Conservation (phyloP, 2,797 vertebrate genomes). For the Columba guinea region DNA sequence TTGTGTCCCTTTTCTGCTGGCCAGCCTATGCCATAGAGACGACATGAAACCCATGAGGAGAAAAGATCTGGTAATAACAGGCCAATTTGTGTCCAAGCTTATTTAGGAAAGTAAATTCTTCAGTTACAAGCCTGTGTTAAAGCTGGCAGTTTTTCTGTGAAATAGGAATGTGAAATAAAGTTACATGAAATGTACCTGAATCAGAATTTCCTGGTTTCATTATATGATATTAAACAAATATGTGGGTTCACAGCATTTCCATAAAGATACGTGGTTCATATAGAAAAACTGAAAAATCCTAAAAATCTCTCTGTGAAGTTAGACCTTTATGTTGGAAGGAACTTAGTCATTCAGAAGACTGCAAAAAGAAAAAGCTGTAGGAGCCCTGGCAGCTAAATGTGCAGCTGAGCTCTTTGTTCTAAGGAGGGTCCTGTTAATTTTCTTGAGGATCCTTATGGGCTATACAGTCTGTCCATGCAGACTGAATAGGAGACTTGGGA, state of each 20-base stretch:
- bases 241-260: neutral
- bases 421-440: neutral
- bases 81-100: neutral
- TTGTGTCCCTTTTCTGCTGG: neutral
- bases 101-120: neutral
- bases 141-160: neutral
- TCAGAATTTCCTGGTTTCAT: neutral
- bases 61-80: neutral
- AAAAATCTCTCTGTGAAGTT: neutral
- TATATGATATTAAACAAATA: neutral
- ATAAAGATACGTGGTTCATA: neutral
- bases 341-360: neutral
- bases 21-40: neutral
- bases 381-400: neutral
- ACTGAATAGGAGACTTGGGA: neutral
- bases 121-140: neutral
- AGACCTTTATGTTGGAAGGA: neutral
- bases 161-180: neutral
- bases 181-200: neutral
- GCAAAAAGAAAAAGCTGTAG: neutral
- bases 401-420: neutral
- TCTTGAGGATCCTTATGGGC: neutral
- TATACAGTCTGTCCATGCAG: neutral
- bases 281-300: neutral
- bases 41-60: neutral